Evolutionary conservation across 1,140 invertebrate genomes (phyloP).

Genomic region (Hyphantria cunea): DNA sequence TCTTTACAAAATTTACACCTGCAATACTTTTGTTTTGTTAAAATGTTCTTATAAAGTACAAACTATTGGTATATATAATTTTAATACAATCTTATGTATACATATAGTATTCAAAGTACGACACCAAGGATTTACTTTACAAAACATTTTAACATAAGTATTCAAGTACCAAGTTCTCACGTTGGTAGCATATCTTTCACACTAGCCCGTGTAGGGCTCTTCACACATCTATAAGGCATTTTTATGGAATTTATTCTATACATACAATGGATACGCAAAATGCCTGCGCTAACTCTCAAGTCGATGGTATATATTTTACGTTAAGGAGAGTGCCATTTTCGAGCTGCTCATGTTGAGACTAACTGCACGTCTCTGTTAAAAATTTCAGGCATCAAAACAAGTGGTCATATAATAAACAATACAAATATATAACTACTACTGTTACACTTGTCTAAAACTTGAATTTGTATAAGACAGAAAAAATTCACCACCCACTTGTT

Average conservation of each 20-base stretch:
- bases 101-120: too few relatives aligned
- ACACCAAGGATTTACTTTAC: conserved; percentile 2
- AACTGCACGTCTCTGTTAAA: background rate
- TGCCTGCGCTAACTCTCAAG: conserved; percentile 11
- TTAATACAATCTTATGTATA: conserved; percentile 5
- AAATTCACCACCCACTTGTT: conserved; percentile 9
- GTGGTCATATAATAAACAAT: background rate
- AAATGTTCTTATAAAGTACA: background rate
- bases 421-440: too few relatives aligned
- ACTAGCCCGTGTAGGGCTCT: conserved; percentile 21
- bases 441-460: too few relatives aligned
- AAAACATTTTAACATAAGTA: conserved; percentile 10
- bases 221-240: conserved; percentile 60
- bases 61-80: background rate
- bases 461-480: background rate
- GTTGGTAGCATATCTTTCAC: conserved; percentile 30
- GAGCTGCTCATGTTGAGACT: conserved; percentile 24
- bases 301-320: conserved; percentile 46
- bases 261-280: conserved; percentile 33
- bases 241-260: conserved; percentile 48
- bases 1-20: conserved; percentile 52
- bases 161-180: conserved; percentile 21
- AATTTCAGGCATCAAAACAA: background rate
- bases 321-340: conserved; percentile 47
- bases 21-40: conserved; percentile 3